Evolutionary conservation across 2,113 vertebrate species (phyloP).

Genomic region (Toxotes chatareus): DNA sequence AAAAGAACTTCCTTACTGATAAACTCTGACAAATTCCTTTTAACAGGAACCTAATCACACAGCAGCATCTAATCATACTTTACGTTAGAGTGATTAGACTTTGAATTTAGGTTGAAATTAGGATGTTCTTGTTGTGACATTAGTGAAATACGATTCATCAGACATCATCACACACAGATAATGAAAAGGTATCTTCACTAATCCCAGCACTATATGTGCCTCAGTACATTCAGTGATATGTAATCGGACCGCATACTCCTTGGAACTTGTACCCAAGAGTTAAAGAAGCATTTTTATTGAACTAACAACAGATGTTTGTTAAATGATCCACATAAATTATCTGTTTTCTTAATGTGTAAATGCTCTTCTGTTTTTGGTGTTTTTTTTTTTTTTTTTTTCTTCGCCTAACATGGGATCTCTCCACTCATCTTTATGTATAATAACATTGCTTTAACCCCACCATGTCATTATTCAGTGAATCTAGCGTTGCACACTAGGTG

Average conservation of each 20-base stretch:
- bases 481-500: conserved; percentile 6
- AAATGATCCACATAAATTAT: not conserved
- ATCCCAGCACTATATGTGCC: conserved; percentile 9
- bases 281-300: not conserved
- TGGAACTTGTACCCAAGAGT: not conserved
- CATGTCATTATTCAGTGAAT: conserved; percentile 3
- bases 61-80: conserved; percentile 43
- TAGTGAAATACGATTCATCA: conserved; percentile 32
- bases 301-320: conserved; percentile 16
- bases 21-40: conserved; percentile 33
- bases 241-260: not conserved
- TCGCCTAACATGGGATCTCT: not conserved
- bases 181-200: conserved; percentile 27
- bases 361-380: not conserved
- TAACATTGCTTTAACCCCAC: not conserved
- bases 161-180: conserved; percentile 13
- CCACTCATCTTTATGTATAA: conserved; percentile 4
- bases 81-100: conserved; percentile 30
- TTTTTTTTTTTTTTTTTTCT: too few species aligned
- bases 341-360: not conserved
- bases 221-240: not conserved
- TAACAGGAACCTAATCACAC: conserved; percentile 55
- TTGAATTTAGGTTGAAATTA: conserved; percentile 54
- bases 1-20: conserved; percentile 33
- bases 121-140: conserved; percentile 42